phyloP scores from a whole-genome alignment of 2,797 vertebrate species.

The Alcedo atthis region DNA sequence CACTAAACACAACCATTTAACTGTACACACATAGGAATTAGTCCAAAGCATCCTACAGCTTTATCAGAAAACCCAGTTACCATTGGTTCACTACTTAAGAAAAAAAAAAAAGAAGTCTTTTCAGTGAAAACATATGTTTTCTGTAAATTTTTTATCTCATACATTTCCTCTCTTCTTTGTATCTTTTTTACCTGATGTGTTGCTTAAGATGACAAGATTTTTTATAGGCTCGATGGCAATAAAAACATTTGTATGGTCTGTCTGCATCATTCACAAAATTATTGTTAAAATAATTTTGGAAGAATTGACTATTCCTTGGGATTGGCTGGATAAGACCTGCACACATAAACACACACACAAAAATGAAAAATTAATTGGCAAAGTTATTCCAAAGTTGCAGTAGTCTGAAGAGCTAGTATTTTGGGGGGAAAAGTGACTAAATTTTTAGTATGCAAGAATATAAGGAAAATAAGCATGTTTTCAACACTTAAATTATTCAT shows the following conservation, averaged over 20 bases:
- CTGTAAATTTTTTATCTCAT: neutral
- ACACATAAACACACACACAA: conserved; percentile 29
- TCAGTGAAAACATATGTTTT: neutral
- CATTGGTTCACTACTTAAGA: neutral
- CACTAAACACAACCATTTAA: neutral
- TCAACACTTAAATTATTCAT: neutral
- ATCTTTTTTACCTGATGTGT: conserved; percentile 89
- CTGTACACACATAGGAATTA: neutral
- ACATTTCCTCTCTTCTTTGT: neutral
- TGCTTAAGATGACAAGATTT: conserved; percentile 99
- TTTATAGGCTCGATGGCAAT: conserved; percentile 96
- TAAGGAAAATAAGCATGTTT: neutral
- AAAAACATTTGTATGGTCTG: conserved; percentile 95
- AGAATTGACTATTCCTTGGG: conserved; percentile 86
- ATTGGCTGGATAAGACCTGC: conserved; percentile 92
- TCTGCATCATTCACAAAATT: conserved; percentile 87
- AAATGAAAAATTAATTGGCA: neutral
- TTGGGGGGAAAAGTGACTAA: neutral
- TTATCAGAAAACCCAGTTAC: neutral
- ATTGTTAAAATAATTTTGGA: conserved; percentile 92
- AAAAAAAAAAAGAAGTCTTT: neutral
- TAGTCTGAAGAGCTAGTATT: neutral
- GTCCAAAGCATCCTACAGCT: neutral
- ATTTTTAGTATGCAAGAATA: neutral
- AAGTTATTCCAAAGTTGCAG: neutral